A percentile compares a stretch with the other conserved stretches of the same genome.
These are phyloP conservation scores for Phoxinus dragarum DNA, from an alignment of 2,797 vertebrate genomes.

Conservation along the genomic window DNA sequence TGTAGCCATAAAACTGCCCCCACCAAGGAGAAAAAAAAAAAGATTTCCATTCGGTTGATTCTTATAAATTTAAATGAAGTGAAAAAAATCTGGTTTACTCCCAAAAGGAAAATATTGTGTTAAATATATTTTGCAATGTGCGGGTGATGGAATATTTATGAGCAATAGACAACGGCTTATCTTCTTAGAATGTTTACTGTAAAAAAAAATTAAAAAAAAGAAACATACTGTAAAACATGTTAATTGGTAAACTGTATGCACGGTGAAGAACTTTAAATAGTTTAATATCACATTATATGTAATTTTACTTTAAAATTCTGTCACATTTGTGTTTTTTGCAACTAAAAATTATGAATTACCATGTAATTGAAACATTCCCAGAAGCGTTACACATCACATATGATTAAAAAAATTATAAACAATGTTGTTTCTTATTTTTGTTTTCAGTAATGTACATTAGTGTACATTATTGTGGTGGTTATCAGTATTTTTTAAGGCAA, in stretches of 20 bases:
- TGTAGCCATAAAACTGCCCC: slow-evolving; percentile 89
- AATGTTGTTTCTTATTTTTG: not conserved
- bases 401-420: not conserved
- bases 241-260: not conserved
- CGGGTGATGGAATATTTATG: slow-evolving; percentile 47
- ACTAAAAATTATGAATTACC: not conserved
- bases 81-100: slow-evolving; percentile 85
- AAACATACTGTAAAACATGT: not conserved
- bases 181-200: not conserved
- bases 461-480: not conserved
- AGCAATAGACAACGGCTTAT: slow-evolving; percentile 37
- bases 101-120: slow-evolving; percentile 81
- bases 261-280: not conserved
- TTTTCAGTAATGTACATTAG: not conserved
- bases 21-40: slow-evolving; percentile 78
- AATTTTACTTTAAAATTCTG: not conserved
- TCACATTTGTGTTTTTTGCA: not conserved
- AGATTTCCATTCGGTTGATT: slow-evolving; percentile 93
- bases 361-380: not conserved
- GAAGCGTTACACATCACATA: not conserved
- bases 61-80: slow-evolving; percentile 94
- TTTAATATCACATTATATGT: not conserved
- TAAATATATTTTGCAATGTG: slow-evolving; percentile 63
- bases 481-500: not conserved
- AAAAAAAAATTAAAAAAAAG: not conserved